Evolutionary conservation across 2,797 vertebrate genomes (phyloP).

Genomic region (Ceyx erithaca): DNA sequence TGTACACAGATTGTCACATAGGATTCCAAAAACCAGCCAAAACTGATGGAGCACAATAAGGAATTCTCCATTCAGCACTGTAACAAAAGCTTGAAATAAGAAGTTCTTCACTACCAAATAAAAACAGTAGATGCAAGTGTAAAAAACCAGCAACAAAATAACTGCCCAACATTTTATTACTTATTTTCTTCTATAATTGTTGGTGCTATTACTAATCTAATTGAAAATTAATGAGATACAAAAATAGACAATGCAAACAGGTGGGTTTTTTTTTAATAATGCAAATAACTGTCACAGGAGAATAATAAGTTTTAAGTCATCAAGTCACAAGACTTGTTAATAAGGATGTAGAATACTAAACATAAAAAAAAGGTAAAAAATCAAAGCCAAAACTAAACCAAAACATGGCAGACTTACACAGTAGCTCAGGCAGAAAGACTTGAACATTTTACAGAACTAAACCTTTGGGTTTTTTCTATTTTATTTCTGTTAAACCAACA

Average conservation of each 20-base stretch:
- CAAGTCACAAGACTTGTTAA: not conserved
- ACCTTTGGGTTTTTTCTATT: not conserved
- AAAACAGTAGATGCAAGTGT: not conserved
- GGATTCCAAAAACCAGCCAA: not conserved
- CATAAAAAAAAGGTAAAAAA: not conserved
- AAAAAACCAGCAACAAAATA: not conserved
- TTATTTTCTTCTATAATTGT: not conserved
- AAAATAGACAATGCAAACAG: conserved; percentile 2
- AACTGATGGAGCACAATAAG: not conserved
- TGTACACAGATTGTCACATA: not conserved
- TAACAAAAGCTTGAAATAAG: not conserved
- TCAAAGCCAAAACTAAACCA: rapidly evolving
- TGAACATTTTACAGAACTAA: not conserved
- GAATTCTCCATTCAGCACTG: not conserved
- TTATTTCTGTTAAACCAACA: not conserved
- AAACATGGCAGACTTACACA: not conserved
- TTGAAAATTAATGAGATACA: conserved; percentile 12
- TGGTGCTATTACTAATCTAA: not conserved
- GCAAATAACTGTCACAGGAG: not conserved
- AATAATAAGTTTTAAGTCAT: not conserved
- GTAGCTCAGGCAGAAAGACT: not conserved
- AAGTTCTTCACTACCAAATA: not conserved
- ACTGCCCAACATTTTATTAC: no score
- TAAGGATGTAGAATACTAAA: not conserved
- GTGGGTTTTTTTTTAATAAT: not conserved